phyloP scores from a whole-genome alignment of 2,888 invertebrate species.

The Scaptomyza polygonia region DNA sequence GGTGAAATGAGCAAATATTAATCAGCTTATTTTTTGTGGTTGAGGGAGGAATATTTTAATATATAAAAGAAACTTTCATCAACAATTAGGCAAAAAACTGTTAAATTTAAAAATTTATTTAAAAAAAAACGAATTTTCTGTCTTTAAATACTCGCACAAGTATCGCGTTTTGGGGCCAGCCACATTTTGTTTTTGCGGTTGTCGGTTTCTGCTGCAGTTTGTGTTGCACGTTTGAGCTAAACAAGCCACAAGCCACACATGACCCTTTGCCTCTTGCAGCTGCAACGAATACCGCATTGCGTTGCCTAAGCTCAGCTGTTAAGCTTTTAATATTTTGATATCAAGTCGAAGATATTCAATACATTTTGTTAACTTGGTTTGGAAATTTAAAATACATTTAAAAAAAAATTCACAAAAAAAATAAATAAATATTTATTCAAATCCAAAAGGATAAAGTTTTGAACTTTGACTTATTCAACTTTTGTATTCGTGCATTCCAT shows the following conservation, averaged over 20 bases:
- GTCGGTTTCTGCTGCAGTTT: constrained; percentile 11
- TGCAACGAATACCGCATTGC: constrained; percentile 11
- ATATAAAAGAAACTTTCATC: too few species aligned
- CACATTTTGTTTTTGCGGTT: constrained; percentile 36
- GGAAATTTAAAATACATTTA: constrained; percentile 10
- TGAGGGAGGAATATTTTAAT: too few species aligned
- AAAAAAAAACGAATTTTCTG: too few species aligned
- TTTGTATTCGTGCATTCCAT: neutral
- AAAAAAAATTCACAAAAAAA: too few species aligned
- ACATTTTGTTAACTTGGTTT: constrained; percentile 6
- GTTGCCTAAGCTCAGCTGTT: constrained; percentile 21
- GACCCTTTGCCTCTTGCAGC: constrained; percentile 18
- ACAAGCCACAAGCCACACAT: constrained; percentile 21
- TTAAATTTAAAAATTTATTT: too few species aligned
- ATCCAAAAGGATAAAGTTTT: neutral
- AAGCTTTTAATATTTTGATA: constrained; percentile 5
- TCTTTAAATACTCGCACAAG: constrained; percentile 59
- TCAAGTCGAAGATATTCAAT: constrained; percentile 30
- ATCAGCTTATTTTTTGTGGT: too few species aligned
- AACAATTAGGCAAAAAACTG: too few species aligned
- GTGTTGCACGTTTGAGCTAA: constrained; percentile 15
- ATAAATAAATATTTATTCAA: neutral
- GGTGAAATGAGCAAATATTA: too few species aligned
- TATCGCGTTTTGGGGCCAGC: constrained; percentile 49
- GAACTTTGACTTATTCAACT: neutral